These are phyloP conservation scores for Zaprionus taronus DNA, from an alignment of 1,140 invertebrate genomes.

Conservation along the genomic window DNA sequence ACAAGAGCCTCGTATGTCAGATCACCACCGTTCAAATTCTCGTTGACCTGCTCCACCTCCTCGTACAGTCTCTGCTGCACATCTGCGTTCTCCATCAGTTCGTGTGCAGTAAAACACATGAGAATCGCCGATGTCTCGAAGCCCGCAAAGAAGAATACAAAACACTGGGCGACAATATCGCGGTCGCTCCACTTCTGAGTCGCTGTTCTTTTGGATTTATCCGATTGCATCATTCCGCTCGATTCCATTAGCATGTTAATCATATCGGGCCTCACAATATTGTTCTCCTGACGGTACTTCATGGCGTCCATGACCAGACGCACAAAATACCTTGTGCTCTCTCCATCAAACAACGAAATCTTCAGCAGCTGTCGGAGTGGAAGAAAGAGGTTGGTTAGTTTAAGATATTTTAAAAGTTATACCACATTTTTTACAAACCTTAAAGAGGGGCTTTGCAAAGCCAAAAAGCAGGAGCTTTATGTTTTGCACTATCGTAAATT, in stretches of 20 bases:
- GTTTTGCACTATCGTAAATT: slow-evolving; percentile 51
- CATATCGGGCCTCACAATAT: slow-evolving; percentile 85
- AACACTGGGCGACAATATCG: slow-evolving; percentile 88
- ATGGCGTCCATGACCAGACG: slow-evolving; percentile 85
- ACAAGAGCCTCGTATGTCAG: slow-evolving; percentile 84
- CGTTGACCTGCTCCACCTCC: slow-evolving; percentile 85
- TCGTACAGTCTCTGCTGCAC: slow-evolving; percentile 86
- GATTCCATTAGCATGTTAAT: slow-evolving; percentile 86
- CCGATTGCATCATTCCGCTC: slow-evolving; percentile 84
- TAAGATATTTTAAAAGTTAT: too few relatives aligned
- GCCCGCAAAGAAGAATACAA: slow-evolving; percentile 88
- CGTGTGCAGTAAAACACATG: slow-evolving; percentile 85
- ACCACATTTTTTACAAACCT: slow-evolving; percentile 26
- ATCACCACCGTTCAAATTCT: slow-evolving; percentile 58
- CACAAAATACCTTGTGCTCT: slow-evolving; percentile 67
- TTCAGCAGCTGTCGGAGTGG: slow-evolving; percentile 44
- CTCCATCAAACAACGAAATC: slow-evolving; percentile 62
- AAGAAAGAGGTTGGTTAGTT: too few relatives aligned
- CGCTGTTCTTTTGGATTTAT: slow-evolving; percentile 58
- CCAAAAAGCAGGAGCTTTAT: slow-evolving; percentile 63
- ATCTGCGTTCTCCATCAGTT: slow-evolving; percentile 86
- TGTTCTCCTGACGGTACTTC: slow-evolving; percentile 84
- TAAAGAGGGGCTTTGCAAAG: slow-evolving; percentile 31
- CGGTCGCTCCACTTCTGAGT: slow-evolving; percentile 85
- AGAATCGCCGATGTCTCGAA: slow-evolving; percentile 87